phyloP scores from a whole-genome alignment of 2,888 invertebrate genomes.

The Stenchaetothrips biformis region DNA sequence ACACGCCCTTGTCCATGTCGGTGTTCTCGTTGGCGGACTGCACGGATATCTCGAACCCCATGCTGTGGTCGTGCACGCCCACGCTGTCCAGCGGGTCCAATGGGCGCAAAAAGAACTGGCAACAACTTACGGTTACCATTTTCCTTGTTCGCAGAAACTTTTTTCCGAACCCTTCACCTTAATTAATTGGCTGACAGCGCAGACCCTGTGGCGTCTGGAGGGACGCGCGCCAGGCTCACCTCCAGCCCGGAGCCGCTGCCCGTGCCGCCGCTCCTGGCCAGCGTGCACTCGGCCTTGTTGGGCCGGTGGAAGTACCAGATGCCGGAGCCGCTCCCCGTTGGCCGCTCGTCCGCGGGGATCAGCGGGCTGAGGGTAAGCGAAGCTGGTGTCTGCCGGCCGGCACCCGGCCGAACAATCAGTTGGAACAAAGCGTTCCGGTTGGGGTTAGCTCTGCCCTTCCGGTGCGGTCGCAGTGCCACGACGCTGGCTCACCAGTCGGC shows the following conservation, averaged over 20 bases:
- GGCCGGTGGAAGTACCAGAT: neutral
- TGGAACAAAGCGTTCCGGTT: neutral
- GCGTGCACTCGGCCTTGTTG: neutral
- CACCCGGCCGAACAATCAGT: neutral
- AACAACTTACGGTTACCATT: too few species aligned
- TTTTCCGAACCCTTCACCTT: too few species aligned
- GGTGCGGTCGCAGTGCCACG: neutral
- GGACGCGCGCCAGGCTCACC: neutral
- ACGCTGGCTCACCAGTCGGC: neutral
- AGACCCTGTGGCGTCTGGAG: too few species aligned
- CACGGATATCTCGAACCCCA: neutral
- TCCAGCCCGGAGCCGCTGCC: neutral
- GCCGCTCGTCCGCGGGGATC: neutral
- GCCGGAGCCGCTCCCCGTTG: neutral
- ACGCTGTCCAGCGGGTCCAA: neutral
- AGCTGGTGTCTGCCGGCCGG: too few species aligned
- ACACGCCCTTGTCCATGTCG: neutral
- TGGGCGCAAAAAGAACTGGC: too few species aligned
- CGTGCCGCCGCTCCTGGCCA: neutral
- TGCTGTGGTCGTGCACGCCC: neutral
- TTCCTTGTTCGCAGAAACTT: too few species aligned
- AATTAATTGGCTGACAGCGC: too few species aligned
- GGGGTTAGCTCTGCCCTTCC: too few species aligned
- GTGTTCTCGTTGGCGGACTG: neutral
- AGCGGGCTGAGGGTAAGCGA: neutral